Evolutionary conservation across 1,140 invertebrate genomes (phyloP).

Genomic region (Palaemon carinicauda): DNA sequence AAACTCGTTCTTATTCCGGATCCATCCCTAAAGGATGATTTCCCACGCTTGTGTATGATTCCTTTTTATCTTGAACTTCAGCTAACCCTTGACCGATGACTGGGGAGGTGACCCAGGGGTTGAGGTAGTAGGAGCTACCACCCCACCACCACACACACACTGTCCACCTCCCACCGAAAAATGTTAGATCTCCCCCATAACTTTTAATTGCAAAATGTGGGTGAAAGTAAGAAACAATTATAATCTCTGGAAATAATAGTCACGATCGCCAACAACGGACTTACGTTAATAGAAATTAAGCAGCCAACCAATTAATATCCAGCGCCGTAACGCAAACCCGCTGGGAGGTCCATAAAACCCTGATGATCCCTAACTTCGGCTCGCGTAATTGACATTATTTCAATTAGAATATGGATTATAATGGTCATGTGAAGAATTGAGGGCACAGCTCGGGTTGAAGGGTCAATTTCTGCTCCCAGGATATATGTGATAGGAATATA

Average conservation of each 20-base stretch:
- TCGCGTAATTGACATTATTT: slow-evolving; percentile 8
- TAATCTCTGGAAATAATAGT: not conserved
- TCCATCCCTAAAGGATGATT: too few relatives aligned
- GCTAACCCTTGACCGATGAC: too few relatives aligned
- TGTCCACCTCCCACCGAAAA: too few relatives aligned
- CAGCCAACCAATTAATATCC: not conserved
- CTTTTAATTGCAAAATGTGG: slow-evolving; percentile 1
- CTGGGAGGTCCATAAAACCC: not conserved
- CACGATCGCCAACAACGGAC: not conserved
- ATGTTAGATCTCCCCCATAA: not conserved
- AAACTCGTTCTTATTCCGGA: too few relatives aligned
- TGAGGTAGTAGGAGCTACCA: too few relatives aligned
- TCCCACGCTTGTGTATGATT: too few relatives aligned
- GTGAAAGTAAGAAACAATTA: slow-evolving; percentile 11
- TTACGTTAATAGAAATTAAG: not conserved
- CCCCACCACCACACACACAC: too few relatives aligned
- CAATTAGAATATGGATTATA: not conserved
- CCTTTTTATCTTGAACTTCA: too few relatives aligned
- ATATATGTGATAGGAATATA: too few relatives aligned
- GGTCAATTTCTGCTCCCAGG: not conserved
- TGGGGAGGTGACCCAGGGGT: too few relatives aligned
- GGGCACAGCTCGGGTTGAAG: not conserved
- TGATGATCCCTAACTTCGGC: not conserved
- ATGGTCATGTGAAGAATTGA: not conserved
- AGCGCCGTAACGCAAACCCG: not conserved